Evolutionary conservation across 2,113 vertebrate genomes (phyloP).

Genomic region (Mormyrus iriodes): DNA sequence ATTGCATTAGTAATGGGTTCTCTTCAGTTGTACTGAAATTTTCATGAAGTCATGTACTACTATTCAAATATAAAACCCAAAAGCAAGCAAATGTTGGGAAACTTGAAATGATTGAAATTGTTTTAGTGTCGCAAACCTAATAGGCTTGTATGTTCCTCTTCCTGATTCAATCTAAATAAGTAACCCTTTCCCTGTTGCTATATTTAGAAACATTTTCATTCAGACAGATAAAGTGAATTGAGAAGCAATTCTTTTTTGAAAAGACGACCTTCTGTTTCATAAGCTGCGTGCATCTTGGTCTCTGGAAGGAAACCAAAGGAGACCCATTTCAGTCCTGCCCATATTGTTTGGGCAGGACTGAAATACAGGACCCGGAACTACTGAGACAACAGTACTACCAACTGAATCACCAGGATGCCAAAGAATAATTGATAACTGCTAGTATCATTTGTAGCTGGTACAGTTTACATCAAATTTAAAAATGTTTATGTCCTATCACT

Average conservation of each 20-base stretch:
- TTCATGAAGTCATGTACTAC: not conserved
- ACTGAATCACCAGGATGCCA: not conserved
- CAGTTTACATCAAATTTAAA: not conserved
- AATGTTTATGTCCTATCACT: not conserved
- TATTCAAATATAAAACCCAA: not conserved
- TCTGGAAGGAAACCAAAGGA: not conserved
- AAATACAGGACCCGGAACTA: not conserved
- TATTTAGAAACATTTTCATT: not conserved
- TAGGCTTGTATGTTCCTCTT: not conserved
- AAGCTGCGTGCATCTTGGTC: not conserved
- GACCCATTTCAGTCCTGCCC: not conserved
- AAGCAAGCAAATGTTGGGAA: not conserved
- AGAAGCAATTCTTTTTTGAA: not conserved
- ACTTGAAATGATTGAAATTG: not conserved
- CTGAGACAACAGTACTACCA: not conserved
- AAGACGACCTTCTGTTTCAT: not conserved
- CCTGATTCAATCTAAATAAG: not conserved
- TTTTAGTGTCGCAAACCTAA: not conserved
- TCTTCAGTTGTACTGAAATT: not conserved
- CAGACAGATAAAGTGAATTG: not conserved
- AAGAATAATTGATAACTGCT: not conserved
- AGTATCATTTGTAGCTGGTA: not conserved
- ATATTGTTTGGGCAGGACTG: not conserved
- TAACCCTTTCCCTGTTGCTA: not conserved
- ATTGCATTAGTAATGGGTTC: constrained; percentile 7